Evolutionary conservation across 1,140 invertebrate genomes (phyloP).

Genomic region (Mesaphorura yosii): DNA sequence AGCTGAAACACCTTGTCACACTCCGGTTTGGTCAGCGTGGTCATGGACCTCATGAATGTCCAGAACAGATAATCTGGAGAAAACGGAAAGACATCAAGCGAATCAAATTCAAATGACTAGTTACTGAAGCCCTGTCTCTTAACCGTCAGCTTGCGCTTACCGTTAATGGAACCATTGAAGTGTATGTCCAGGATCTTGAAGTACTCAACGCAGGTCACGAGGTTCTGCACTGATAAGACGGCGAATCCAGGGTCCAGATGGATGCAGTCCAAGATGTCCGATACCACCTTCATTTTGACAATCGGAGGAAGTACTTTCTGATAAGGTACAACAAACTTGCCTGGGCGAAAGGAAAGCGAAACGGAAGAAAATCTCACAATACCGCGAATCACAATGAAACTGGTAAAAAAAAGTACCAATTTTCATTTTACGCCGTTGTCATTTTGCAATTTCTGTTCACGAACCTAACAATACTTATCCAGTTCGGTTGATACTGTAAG

Average conservation of each 20-base stretch:
- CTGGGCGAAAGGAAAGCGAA: no score
- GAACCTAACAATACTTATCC: no score
- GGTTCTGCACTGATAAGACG: slow-evolving; percentile 24
- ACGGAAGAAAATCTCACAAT: no score
- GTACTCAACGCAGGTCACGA: slow-evolving; percentile 18
- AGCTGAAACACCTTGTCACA: slow-evolving; percentile 21
- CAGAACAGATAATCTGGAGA: slow-evolving; percentile 20
- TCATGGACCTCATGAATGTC: slow-evolving; percentile 13
- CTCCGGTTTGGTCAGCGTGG: slow-evolving; percentile 14
- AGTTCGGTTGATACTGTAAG: no score
- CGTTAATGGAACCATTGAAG: slow-evolving; percentile 15
- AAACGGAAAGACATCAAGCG: neutral
- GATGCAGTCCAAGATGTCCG: slow-evolving; percentile 14
- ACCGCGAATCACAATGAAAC: no score
- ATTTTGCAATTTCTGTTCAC: no score
- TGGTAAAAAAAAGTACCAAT: no score
- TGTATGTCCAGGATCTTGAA: slow-evolving; percentile 24
- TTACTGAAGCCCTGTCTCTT: neutral
- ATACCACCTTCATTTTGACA: slow-evolving; percentile 27
- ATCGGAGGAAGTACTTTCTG: no score
- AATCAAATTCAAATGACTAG: neutral
- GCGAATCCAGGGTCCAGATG: slow-evolving; percentile 27
- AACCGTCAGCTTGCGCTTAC: slow-evolving; percentile 7
- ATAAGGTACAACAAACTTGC: no score
- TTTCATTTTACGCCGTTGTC: no score